Base-by-base conservation (phyloP, 2,113 vertebrate genomes). In the Tachysurus vachellii region DNA sequence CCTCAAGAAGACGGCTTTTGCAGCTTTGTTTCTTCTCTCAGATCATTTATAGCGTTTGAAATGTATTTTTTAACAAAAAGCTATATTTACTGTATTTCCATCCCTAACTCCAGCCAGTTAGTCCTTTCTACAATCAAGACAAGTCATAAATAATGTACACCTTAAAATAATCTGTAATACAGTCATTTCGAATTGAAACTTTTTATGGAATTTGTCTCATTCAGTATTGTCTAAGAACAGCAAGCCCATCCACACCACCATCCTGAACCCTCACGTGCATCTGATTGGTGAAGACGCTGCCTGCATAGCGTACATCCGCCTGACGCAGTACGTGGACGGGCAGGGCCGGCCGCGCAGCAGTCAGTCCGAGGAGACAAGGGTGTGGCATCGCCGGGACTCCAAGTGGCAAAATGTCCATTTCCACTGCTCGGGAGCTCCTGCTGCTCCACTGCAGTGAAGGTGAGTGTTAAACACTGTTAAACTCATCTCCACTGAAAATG, bases 401-500 rank as follows among this genome's bases (percentile, higher is more conserved):
- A 98, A 97, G 95, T 99, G 98, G 98, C 98, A 98, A 94, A 99
- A 98, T 59, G 97, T 99, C 90, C 98, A 98, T 93, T 99, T 98
- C 96, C 98, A 99, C 95, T 98, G 98, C 95, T 99, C 98, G 54
- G 98, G 98, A 5, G 98, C 98, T 0, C 97, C 98, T 0, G 97
- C 97, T 0, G 97, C 98, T 62, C 97, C 97, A 0, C 96, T 98
- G 90, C 98, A 99, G 96, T 99, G 96, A 97, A 93, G 97, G 98
- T 98, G 92, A 2, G 73, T 21, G 2, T 44, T 0, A 42, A 42
- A 80, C 12, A 5, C 7, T 17, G 14, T 16, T 70, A 2, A 0
- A 17, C 0, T 73, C 21, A 23, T 23, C 9, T 44, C 8, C 19
- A 75, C 17, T 42, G 68, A 8, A 70, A 17, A 36, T 19, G 28